These are phyloP conservation scores for Drosophila mojavensis DNA, from an alignment of 1,140 invertebrate species.

Conservation along the genomic window DNA sequence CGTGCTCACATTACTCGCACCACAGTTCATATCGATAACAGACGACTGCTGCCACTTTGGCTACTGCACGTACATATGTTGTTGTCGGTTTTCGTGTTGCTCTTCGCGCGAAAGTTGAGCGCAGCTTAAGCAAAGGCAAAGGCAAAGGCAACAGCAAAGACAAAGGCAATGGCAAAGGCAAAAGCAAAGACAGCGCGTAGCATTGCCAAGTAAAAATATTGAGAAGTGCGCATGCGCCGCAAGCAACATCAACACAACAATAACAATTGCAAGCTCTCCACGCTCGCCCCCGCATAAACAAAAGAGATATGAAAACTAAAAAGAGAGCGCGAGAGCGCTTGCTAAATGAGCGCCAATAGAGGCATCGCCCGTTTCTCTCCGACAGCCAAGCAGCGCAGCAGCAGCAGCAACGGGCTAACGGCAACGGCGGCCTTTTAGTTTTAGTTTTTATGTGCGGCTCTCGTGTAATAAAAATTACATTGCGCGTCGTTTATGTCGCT, in stretches of 20 bases:
- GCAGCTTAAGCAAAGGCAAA: slow-evolving; percentile 49
- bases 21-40: slow-evolving; percentile 43
- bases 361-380: slow-evolving; percentile 9
- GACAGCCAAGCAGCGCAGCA: slow-evolving; percentile 34
- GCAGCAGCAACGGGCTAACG: slow-evolving; percentile 45
- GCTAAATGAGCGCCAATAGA: slow-evolving; percentile 25
- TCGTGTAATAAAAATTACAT: slow-evolving; percentile 77
- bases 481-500: slow-evolving; percentile 62
- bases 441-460: slow-evolving; percentile 68
- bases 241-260: slow-evolving; percentile 48
- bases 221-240: slow-evolving; percentile 51
- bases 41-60: slow-evolving; percentile 31
- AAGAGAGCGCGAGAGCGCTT: slow-evolving; percentile 14
- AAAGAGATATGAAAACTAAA: slow-evolving; percentile 10
- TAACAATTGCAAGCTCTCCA: slow-evolving; percentile 42
- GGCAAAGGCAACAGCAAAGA: slow-evolving; percentile 32
- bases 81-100: slow-evolving; percentile 19
- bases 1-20: background rate
- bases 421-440: slow-evolving; percentile 64
- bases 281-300: slow-evolving; percentile 30
- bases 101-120: slow-evolving; percentile 70
- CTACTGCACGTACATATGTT: slow-evolving; percentile 54
- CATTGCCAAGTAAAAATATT: slow-evolving; percentile 11
- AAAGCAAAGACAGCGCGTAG: slow-evolving; percentile 10
- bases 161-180: slow-evolving; percentile 22